phyloP scores from a whole-genome alignment of 2,797 vertebrate species.

The Heterohyrax brucei region DNA sequence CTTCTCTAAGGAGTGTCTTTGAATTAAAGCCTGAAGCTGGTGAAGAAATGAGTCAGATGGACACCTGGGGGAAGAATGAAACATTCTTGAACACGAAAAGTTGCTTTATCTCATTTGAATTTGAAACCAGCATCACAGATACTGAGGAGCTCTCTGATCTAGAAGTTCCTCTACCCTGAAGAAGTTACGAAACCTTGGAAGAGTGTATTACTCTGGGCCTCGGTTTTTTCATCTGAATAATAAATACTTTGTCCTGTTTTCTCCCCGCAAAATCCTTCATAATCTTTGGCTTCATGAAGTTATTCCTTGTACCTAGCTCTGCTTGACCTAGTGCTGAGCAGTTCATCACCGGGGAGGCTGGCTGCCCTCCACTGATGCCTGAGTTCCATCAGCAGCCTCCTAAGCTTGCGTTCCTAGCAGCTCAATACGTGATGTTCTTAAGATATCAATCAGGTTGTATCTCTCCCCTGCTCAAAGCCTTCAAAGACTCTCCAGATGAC shows the following conservation, averaged over 20 bases:
- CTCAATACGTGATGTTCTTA: neutral
- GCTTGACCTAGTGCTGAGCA: neutral
- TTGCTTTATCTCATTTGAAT: neutral
- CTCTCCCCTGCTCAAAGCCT: neutral
- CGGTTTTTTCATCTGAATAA: constrained; percentile 5
- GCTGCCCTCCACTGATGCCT: neutral
- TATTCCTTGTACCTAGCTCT: neutral
- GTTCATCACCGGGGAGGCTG: neutral
- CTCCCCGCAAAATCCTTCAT: neutral
- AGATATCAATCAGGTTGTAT: neutral
- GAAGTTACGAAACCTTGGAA: neutral
- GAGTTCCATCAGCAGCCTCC: neutral
- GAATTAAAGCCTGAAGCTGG: neutral
- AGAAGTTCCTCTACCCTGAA: neutral
- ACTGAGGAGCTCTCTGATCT: neutral
- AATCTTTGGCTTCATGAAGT: neutral
- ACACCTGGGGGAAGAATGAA: neutral
- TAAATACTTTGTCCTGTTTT: neutral
- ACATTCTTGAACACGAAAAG: neutral
- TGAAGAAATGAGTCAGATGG: neutral
- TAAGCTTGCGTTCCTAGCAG: neutral
- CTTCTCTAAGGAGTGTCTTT: neutral
- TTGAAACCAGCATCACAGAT: neutral
- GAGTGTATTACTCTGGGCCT: neutral
- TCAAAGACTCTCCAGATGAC: neutral